Evolutionary conservation across 2,888 invertebrate species (phyloP).

Genomic region (Drosophila nigricruria): DNA sequence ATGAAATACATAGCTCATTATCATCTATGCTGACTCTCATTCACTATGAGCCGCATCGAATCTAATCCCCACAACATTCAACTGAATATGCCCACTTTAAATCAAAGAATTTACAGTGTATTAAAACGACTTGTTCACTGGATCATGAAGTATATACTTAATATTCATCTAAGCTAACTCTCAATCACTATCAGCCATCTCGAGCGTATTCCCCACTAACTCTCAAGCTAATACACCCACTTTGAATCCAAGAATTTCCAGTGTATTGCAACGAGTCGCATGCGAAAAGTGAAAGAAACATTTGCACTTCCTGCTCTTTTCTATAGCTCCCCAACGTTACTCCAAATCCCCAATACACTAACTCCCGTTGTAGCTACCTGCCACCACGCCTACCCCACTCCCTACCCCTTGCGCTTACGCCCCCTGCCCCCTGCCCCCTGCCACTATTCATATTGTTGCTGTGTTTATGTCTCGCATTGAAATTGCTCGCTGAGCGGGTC

Average conservation of each 20-base stretch:
- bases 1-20: too few species aligned
- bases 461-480: constrained; percentile 58
- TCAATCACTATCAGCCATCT: neutral
- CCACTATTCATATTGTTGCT: constrained; percentile 27
- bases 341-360: constrained; percentile 8
- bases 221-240: neutral
- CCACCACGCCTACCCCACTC: neutral
- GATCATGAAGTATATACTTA: neutral
- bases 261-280: constrained; percentile 6
- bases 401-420: neutral
- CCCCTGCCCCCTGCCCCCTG: neutral
- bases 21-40: neutral
- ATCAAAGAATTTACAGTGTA: neutral
- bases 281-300: constrained; percentile 73
- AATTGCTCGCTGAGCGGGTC: constrained; percentile 72
- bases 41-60: neutral
- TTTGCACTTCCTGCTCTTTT: constrained; percentile 77
- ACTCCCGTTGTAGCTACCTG: constrained; percentile 2
- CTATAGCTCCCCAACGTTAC: constrained; percentile 24
- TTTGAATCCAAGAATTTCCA: neutral
- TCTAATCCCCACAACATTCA: neutral
- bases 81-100: neutral
- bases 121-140: neutral
- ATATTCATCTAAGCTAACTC: neutral
- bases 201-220: neutral